A percentile compares a stretch with the other conserved stretches of the same genome.
Evolutionary conservation across 2,888 invertebrate species (phyloP).

Genomic region (Thereva unica): DNA sequence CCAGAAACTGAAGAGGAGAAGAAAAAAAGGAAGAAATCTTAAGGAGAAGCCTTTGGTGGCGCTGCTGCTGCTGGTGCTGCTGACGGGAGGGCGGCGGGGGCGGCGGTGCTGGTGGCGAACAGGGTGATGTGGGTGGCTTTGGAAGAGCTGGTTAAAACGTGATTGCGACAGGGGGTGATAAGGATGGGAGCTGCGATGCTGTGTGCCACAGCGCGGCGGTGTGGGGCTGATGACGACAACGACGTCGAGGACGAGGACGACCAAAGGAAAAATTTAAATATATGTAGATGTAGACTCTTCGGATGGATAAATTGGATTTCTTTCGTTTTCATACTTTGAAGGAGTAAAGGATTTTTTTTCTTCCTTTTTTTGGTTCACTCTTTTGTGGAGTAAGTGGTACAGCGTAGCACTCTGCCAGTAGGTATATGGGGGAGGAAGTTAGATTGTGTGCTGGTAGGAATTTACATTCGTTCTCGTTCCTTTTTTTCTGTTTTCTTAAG

Average conservation of each 20-base stretch:
- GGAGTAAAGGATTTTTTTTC: slow-evolving; percentile 15
- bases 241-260: slow-evolving; percentile 19
- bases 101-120: too few species aligned
- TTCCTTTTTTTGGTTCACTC: slow-evolving; percentile 3
- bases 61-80: too few species aligned
- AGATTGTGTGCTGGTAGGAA: slow-evolving; percentile 21
- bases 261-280: slow-evolving; percentile 20
- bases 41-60: too few species aligned
- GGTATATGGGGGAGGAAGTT: slow-evolving; percentile 15
- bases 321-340: slow-evolving; percentile 34
- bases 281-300: slow-evolving; percentile 19
- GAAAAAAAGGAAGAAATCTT: too few species aligned
- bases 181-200: slow-evolving; percentile 7
- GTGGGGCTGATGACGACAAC: slow-evolving; percentile 26
- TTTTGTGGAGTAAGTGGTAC: not conserved
- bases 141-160: slow-evolving; percentile 2
- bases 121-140: not conserved
- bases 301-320: slow-evolving; percentile 36
- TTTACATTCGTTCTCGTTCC: slow-evolving; percentile 29
- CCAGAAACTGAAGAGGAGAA: too few species aligned
- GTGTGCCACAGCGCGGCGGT: not conserved
- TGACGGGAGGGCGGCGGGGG: too few species aligned
- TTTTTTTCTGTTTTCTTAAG: slow-evolving; percentile 11
- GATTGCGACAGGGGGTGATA: slow-evolving; percentile 17
- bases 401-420: slow-evolving; percentile 6